Percentiles rank a stretch among this genome's conserved stretches.
Conservation (phyloP, 2,888 invertebrate species). For the Aplocera efformata region DNA sequence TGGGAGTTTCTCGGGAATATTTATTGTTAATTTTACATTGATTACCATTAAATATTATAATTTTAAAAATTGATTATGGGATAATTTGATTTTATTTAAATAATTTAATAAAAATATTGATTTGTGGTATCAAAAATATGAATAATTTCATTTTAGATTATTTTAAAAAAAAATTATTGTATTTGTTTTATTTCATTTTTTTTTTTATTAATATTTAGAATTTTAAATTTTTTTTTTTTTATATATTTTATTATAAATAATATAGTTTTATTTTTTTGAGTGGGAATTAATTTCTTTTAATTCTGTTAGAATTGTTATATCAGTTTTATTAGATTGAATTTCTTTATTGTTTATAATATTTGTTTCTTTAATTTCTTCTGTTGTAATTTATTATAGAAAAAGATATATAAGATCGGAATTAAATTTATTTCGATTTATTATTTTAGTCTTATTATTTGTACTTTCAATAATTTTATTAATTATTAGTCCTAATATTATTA, state of each 20-base stretch:
- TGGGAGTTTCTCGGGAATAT: slow-evolving; percentile 76
- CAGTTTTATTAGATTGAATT: slow-evolving; percentile 83
- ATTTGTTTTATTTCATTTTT: slow-evolving; percentile 77
- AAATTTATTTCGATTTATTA: slow-evolving; percentile 83
- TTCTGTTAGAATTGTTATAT: slow-evolving; percentile 69
- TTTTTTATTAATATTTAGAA: slow-evolving; percentile 66
- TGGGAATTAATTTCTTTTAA: slow-evolving; percentile 77
- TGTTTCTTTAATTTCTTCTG: slow-evolving; percentile 84
- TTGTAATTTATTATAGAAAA: slow-evolving; percentile 83
- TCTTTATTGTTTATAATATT: slow-evolving; percentile 82
- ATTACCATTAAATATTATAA: slow-evolving; percentile 82
- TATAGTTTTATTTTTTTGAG: slow-evolving; percentile 73
- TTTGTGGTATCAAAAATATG: slow-evolving; percentile 84
- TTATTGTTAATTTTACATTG: slow-evolving; percentile 82
- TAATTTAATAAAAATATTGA: slow-evolving; percentile 85
- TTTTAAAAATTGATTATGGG: slow-evolving; percentile 77
- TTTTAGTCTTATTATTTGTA: slow-evolving; percentile 83
- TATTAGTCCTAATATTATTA: slow-evolving; percentile 85
- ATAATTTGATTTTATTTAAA: slow-evolving; percentile 79
- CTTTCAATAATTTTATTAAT: slow-evolving; percentile 84
- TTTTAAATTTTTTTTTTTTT: slow-evolving; percentile 58
- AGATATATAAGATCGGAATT: slow-evolving; percentile 82
- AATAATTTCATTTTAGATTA: slow-evolving; percentile 71
- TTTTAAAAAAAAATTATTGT: slow-evolving; percentile 58
- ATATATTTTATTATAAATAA: slow-evolving; percentile 72